Percentiles rank a stretch among this genome's conserved stretches.
These are phyloP conservation scores for Pithys albifrons DNA, from an alignment of 2,113 vertebrate species.

Conservation along the genomic window DNA sequence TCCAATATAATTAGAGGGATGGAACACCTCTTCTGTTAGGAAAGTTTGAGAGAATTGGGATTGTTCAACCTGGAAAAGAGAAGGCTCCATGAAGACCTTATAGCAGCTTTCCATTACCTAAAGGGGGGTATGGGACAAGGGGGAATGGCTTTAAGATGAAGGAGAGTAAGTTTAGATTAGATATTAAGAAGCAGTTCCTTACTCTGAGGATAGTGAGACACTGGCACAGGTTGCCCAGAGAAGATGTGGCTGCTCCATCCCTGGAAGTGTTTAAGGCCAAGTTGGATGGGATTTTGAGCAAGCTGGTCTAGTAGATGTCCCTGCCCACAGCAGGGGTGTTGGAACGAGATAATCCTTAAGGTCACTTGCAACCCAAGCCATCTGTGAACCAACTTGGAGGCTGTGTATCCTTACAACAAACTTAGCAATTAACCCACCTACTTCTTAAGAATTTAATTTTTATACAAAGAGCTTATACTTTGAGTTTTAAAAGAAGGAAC, in stretches of 20 bases:
- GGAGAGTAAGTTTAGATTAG: no score
- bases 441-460: neutral
- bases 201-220: no score
- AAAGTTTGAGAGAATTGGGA: neutral
- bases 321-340: neutral
- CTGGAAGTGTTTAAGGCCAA: no score
- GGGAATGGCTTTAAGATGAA: no score
- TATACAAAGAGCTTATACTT: neutral
- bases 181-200: no score
- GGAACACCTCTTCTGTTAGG: neutral
- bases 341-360: neutral
- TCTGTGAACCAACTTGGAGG: neutral
- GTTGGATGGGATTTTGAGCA: no score
- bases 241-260: no score
- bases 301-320: no score
- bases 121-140: no score
- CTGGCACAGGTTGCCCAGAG: no score
- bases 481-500: neutral
- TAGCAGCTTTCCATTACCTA: no score
- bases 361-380: neutral
- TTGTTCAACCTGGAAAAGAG: neutral
- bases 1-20: neutral
- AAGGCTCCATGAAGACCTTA: neutral
- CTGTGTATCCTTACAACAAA: neutral
- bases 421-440: neutral